Evolutionary conservation across 2,888 invertebrate species (phyloP).

Genomic region (Agriopis aurantiaria): DNA sequence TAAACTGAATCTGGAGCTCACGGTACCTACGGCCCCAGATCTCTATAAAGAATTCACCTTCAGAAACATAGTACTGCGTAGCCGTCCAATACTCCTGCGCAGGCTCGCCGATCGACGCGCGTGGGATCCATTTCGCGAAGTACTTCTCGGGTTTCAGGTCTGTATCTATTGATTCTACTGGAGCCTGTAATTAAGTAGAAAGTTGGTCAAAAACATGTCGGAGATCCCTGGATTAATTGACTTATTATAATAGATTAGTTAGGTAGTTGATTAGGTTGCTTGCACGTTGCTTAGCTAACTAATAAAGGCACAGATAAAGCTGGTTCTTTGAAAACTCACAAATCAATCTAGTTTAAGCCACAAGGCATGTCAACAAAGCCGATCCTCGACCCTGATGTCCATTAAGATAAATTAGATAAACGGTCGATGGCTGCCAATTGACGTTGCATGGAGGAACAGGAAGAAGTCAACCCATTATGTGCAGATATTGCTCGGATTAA

Average conservation of each 20-base stretch:
- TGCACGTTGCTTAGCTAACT: no score
- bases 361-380: slow-evolving; percentile 9
- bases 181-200: slow-evolving; percentile 53
- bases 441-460: slow-evolving; percentile 31
- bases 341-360: slow-evolving; percentile 21
- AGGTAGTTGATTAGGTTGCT: no score
- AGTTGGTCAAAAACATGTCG: not conserved
- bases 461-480: slow-evolving; percentile 19
- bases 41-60: slow-evolving; percentile 58
- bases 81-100: slow-evolving; percentile 74
- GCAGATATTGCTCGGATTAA: slow-evolving; percentile 30
- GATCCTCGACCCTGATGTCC: slow-evolving; percentile 48
- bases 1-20: no score
- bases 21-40: not conserved
- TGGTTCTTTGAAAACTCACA: not conserved
- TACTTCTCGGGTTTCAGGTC: slow-evolving; percentile 69
- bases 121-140: slow-evolving; percentile 72
- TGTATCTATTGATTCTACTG: slow-evolving; percentile 65
- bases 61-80: slow-evolving; percentile 77
- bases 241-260: not conserved
- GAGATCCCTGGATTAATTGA: not conserved
- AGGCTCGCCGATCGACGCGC: slow-evolving; percentile 66
- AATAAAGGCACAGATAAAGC: no score
- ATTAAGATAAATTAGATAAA: slow-evolving; percentile 76
- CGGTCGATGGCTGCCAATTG: slow-evolving; percentile 44